Base-by-base conservation (phyloP, 1,140 invertebrate species). In the Penaeus vannamei region DNA sequence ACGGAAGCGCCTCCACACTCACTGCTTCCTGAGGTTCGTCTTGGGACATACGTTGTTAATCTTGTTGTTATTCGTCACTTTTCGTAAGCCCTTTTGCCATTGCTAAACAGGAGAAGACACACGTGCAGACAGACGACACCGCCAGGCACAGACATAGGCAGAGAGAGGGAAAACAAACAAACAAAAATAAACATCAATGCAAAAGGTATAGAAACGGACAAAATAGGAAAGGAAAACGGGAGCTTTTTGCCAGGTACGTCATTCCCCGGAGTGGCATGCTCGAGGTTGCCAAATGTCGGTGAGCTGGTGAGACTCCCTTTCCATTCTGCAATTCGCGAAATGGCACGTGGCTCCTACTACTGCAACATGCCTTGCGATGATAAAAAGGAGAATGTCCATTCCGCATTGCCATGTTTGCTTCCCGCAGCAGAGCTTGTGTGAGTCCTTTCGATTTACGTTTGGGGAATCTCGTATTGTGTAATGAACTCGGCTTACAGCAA, bases 21-120 rank as follows among this genome's bases (percentile, higher is more conserved):
- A 99, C 98, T 99, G 98, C 95, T 99, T 99, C 95, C 98, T 98
- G 59, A 99, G 94, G 93, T 96, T 98, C 61, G 96, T 99, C 92
- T 96, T 96, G 12, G 97, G 97, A 94, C 98, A 99, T 86, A 99
- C 96, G 94, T 99, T 99, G 93, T 96, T 98, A 91, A 96, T 97
- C 95, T 99, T 99, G 94, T 97, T 98, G 94, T 99, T 99, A 94
- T 99, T 98, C 72, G 98, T 98, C 91, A 99, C 96, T 90, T 94
- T 94, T 89, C 98, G 95, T 83, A 99, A 95, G 61, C 96, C 96
- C 92, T 96, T 95, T 94, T 99, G 97, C 99, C 99, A 99, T 91
- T 94, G 95, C 98, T 99, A 93, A 29, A 36, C 93, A 92, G 90
- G 83, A 32, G 90, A 90, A 81, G 36, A 77, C 26, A 89, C 82